Evolutionary conservation across 2,113 vertebrate genomes (phyloP).

Genomic region (Hyla sarda): DNA sequence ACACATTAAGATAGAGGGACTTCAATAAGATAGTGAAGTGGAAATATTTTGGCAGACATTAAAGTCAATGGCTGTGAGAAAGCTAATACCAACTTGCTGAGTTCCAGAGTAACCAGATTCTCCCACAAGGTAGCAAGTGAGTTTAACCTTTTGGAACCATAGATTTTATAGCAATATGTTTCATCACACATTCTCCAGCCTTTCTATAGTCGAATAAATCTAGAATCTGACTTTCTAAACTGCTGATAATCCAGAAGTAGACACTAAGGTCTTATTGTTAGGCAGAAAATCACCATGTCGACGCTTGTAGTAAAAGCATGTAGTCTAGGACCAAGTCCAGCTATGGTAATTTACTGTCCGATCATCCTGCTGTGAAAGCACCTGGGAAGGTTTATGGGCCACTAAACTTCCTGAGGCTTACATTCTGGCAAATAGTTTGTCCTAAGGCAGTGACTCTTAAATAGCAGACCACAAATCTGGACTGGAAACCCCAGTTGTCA

Average conservation of each 20-base stretch:
- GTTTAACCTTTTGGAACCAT: background rate
- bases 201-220: background rate
- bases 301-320: background rate
- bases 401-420: background rate
- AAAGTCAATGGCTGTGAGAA: slow-evolving; percentile 27
- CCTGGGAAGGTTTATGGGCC: background rate
- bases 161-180: slow-evolving; percentile 23
- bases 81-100: slow-evolving; percentile 2
- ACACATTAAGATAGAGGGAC: slow-evolving; percentile 23
- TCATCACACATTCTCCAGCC: background rate
- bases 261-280: background rate
- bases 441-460: background rate
- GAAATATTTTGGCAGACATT: slow-evolving; percentile 39
- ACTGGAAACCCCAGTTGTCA: too few species aligned
- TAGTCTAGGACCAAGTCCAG: background rate
- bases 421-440: background rate
- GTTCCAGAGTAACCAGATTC: slow-evolving; percentile 42
- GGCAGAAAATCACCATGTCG: background rate
- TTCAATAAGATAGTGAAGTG: slow-evolving; percentile 32
- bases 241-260: background rate
- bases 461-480: too few species aligned
- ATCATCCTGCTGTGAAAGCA: background rate
- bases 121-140: slow-evolving; percentile 36
- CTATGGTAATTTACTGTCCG: background rate
- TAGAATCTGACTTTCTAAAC: background rate